Evolutionary conservation across 2,888 invertebrate genomes (phyloP).

Genomic region (Rosalia funebris): DNA sequence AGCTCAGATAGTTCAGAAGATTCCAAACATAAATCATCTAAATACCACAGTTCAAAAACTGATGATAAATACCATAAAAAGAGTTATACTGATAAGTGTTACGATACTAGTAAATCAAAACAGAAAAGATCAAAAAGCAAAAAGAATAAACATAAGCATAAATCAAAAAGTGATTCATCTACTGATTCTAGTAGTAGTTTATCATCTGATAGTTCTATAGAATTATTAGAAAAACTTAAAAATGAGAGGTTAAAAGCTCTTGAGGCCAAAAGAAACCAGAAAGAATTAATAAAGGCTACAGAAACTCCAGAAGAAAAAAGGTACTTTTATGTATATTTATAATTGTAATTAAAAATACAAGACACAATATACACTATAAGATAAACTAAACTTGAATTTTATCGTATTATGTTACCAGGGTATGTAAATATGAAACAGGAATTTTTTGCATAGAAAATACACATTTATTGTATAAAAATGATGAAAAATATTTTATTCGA

Average conservation of each 20-base stretch:
- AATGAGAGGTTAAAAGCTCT: slow-evolving; percentile 74
- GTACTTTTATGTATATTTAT: slow-evolving; percentile 42
- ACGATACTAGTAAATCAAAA: slow-evolving; percentile 3
- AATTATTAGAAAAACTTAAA: slow-evolving; percentile 76
- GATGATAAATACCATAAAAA: neutral
- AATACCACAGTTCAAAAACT: neutral
- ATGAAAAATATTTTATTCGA: no score
- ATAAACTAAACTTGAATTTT: no score
- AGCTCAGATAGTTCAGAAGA: slow-evolving; percentile 18
- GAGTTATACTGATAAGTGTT: slow-evolving; percentile 2
- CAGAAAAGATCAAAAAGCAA: slow-evolving; percentile 24
- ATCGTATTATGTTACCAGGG: no score
- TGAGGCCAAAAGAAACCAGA: slow-evolving; percentile 74
- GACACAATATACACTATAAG: no score
- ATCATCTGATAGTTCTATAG: slow-evolving; percentile 40
- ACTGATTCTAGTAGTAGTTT: slow-evolving; percentile 28
- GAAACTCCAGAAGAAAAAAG: slow-evolving; percentile 97
- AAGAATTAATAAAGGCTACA: slow-evolving; percentile 83
- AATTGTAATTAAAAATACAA: no score
- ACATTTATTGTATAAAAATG: no score
- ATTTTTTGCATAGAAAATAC: no score
- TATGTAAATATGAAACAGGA: no score
- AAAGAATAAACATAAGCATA: slow-evolving; percentile 21
- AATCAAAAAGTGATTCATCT: slow-evolving; percentile 25
- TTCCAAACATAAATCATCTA: neutral